Conservation (phyloP, 2,888 invertebrate species). For the Calliopum simillimum region DNA sequence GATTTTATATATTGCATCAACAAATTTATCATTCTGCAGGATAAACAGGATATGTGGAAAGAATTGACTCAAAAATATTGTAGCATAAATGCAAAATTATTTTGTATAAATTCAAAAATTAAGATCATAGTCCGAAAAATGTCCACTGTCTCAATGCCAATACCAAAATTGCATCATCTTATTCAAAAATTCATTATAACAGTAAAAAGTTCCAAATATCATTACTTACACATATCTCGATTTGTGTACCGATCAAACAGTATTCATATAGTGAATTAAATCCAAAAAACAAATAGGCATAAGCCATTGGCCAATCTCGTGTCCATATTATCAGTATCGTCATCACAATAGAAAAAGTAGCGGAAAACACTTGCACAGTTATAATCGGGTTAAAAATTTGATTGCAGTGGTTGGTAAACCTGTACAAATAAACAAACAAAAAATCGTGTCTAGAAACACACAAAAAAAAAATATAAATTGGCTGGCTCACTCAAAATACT, state of each 20-base stretch:
- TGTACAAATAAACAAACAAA: conserved; percentile 11
- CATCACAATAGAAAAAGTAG: conserved; percentile 44
- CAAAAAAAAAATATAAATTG: conserved; percentile 3
- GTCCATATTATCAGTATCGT: conserved; percentile 49
- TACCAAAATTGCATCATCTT: not conserved
- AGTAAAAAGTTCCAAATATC: not conserved
- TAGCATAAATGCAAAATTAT: too few species aligned
- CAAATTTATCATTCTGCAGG: conserved; percentile 45
- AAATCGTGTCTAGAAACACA: not conserved
- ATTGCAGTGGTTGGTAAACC: conserved; percentile 47
- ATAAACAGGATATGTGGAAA: too few species aligned
- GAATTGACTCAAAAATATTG: too few species aligned
- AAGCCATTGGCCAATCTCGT: conserved; percentile 49
- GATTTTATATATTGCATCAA: conserved; percentile 45
- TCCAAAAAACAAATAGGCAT: conserved; percentile 44
- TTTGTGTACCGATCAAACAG: conserved; percentile 51
- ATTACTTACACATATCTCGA: conserved; percentile 47
- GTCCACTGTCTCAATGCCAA: too few species aligned
- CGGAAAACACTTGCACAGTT: conserved; percentile 34
- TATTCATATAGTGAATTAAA: conserved; percentile 50
- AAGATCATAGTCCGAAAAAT: too few species aligned
- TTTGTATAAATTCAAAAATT: too few species aligned
- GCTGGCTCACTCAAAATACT: conserved; percentile 40
- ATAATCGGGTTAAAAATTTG: conserved; percentile 42
- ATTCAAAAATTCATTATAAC: not conserved